These are phyloP conservation scores for Falcaria lacertinaria DNA, from an alignment of 2,888 invertebrate species.

Conservation along the genomic window DNA sequence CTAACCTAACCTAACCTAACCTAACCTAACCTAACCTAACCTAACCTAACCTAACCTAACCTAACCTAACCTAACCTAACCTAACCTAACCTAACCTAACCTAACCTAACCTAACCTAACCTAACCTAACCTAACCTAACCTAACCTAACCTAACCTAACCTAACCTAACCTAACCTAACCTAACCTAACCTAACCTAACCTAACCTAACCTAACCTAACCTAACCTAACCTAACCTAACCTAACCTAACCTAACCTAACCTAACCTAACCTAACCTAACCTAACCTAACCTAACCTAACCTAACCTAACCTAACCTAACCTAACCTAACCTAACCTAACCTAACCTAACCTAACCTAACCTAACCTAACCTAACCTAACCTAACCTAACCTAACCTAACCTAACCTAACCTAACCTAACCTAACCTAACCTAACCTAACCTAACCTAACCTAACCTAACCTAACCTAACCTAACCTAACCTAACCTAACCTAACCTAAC, in stretches of 20 bases:
- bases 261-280: conserved; percentile 19
- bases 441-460: conserved; percentile 9
- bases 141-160: conserved; percentile 15
- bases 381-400: conserved; percentile 20
- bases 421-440: conserved; percentile 9
- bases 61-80: conserved; percentile 9
- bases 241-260: conserved; percentile 9
- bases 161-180: conserved; percentile 17
- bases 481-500: conserved; percentile 11
- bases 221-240: conserved; percentile 14
- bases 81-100: conserved; percentile 11
- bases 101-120: conserved; percentile 15
- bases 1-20: conserved; percentile 13
- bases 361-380: conserved; percentile 15
- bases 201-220: conserved; percentile 21
- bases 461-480: conserved; percentile 12
- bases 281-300: conserved; percentile 20
- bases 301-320: conserved; percentile 26
- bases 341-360: conserved; percentile 17
- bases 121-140: conserved; percentile 14
- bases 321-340: conserved; percentile 22
- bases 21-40: conserved; percentile 11
- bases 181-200: conserved; percentile 28
- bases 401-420: conserved; percentile 22
- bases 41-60: conserved; percentile 8